phyloP scores from a whole-genome alignment of 2,888 invertebrate genomes.

The Drosophila ustulata region DNA sequence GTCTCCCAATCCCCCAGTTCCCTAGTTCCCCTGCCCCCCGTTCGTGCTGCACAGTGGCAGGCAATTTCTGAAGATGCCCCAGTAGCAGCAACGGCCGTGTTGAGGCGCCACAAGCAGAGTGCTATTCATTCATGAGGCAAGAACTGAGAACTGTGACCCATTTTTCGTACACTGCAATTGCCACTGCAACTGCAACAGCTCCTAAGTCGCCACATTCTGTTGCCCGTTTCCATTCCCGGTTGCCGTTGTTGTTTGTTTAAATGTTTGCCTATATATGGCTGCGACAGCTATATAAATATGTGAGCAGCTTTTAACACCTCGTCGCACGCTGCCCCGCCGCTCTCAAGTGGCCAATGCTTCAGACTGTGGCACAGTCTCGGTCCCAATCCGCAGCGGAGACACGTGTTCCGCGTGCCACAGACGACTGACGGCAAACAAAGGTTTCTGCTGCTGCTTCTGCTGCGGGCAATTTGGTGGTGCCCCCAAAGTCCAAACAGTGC shows the following conservation, averaged over 20 bases:
- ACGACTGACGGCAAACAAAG: conserved; percentile 13
- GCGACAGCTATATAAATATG: conserved; percentile 76
- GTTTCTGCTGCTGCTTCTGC: background rate
- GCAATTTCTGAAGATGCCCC: conserved; percentile 37
- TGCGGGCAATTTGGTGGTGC: conserved; percentile 11
- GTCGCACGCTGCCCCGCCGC: conserved; percentile 18
- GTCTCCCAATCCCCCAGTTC: conserved; percentile 30
- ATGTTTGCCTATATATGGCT: conserved; percentile 76
- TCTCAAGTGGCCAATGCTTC: conserved; percentile 17
- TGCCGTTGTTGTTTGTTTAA: conserved; percentile 66
- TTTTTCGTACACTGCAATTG: conserved; percentile 44
- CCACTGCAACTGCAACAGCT: conserved; percentile 18
- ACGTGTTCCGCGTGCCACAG: conserved; percentile 15
- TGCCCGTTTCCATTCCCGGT: background rate
- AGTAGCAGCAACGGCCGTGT: conserved; percentile 1
- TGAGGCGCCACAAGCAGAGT: conserved; percentile 66
- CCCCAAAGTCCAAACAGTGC: conserved; percentile 8
- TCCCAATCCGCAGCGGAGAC: conserved; percentile 8
- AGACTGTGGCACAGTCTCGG: background rate
- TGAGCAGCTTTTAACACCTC: conserved; percentile 78
- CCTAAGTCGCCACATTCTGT: conserved; percentile 7
- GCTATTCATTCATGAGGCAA: conserved; percentile 68
- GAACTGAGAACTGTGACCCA: conserved; percentile 76
- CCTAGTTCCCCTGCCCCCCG: background rate
- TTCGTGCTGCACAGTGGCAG: conserved; percentile 2